These are phyloP conservation scores for Helicolenus hilgendorfi DNA, from an alignment of 2,797 vertebrate genomes.

Conservation along the genomic window DNA sequence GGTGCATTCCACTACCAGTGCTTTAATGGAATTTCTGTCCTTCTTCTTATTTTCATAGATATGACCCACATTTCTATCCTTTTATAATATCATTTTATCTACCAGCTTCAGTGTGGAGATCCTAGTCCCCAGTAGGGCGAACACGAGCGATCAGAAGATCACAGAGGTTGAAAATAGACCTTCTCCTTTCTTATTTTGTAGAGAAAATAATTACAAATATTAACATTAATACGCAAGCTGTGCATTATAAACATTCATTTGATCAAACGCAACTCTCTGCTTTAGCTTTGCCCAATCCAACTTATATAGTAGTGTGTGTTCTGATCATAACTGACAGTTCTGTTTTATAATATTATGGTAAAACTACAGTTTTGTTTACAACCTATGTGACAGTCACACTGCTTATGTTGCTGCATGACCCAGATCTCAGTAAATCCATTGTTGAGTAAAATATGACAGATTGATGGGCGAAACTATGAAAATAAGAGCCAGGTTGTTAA, in stretches of 20 bases:
- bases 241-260: background rate
- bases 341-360: background rate
- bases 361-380: background rate
- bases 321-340: background rate
- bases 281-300: background rate
- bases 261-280: background rate
- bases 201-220: background rate
- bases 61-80: background rate
- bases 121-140: background rate
- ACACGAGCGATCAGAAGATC: background rate
- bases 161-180: background rate
- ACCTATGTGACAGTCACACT: background rate
- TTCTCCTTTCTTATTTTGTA: background rate
- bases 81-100: background rate
- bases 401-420: constrained; percentile 3
- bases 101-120: background rate
- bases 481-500: constrained; percentile 2
- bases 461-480: constrained; percentile 12
- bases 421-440: constrained; percentile 25
- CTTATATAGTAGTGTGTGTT: background rate
- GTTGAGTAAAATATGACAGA: constrained; percentile 19
- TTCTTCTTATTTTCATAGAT: background rate
- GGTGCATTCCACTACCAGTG: constrained; percentile 24
- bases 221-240: background rate
- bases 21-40: background rate